These are phyloP conservation scores for Hirtodrosophila duncani DNA, from an alignment of 2,888 invertebrate species.

Conservation along the genomic window DNA sequence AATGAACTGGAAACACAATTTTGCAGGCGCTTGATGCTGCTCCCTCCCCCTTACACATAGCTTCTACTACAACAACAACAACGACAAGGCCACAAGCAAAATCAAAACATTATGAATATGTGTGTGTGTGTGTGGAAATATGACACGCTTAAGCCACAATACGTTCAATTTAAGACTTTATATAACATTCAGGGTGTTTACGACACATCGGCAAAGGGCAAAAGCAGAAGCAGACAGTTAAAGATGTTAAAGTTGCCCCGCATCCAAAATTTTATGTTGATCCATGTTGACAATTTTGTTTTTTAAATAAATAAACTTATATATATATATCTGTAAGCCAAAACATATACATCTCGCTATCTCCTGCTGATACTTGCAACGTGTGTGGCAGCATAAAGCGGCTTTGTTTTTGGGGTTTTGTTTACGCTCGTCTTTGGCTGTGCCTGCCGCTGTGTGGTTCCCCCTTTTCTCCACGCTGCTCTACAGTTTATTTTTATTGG, in stretches of 20 bases:
- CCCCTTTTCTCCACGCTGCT: constrained; percentile 15
- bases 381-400: constrained; percentile 51
- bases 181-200: too few relatives aligned
- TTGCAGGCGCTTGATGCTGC: too few relatives aligned
- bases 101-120: constrained; percentile 49
- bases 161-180: too few relatives aligned
- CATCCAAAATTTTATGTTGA: constrained; percentile 42
- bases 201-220: too few relatives aligned
- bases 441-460: background rate
- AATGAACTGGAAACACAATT: too few relatives aligned
- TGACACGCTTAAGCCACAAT: constrained; percentile 57
- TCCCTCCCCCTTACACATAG: too few relatives aligned
- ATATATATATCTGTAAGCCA: too few relatives aligned
- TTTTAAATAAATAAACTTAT: constrained; percentile 50
- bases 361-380: constrained; percentile 24
- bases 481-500: constrained; percentile 65
- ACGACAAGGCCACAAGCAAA: too few relatives aligned
- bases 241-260: constrained; percentile 4
- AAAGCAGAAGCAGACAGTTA: background rate
- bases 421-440: constrained; percentile 9
- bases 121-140: constrained; percentile 44
- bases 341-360: constrained; percentile 11
- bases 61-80: too few relatives aligned
- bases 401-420: constrained; percentile 22
- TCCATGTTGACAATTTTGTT: constrained; percentile 61